phyloP scores from a whole-genome alignment of 1,140 invertebrate genomes.

The Eriocheir sinensis region DNA sequence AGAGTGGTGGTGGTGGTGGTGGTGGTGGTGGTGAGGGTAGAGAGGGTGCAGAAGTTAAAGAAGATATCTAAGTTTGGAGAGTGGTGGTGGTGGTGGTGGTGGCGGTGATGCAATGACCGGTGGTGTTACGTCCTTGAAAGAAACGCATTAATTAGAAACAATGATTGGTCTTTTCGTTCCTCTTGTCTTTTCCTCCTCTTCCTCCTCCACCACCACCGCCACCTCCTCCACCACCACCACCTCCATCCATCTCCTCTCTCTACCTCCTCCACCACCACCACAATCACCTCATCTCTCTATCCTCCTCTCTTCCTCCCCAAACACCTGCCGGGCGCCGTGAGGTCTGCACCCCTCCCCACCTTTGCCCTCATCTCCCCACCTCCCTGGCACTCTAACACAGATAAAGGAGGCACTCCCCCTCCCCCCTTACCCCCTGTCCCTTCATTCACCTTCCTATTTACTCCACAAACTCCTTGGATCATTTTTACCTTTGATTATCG shows the following conservation, averaged over 20 bases:
- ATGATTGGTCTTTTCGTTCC: not conserved
- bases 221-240: not conserved
- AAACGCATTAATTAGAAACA: not conserved
- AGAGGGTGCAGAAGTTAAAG: not conserved
- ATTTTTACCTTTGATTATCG: not conserved
- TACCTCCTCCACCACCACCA: not conserved
- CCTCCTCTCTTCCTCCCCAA: not conserved
- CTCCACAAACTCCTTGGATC: not conserved
- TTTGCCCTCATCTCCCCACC: not conserved
- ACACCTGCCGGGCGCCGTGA: conserved; percentile 37
- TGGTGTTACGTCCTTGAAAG: not conserved
- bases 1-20: not conserved
- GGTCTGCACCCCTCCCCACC: not conserved
- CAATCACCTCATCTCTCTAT: not conserved
- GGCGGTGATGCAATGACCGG: not conserved
- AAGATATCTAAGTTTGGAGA: not conserved
- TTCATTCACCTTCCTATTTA: not conserved
- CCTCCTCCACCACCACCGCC: not conserved
- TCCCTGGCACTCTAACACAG: not conserved
- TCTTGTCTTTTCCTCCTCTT: not conserved
- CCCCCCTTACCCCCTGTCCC: not conserved
- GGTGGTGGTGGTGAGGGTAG: not conserved
- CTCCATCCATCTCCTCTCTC: not conserved
- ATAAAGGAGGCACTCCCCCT: conserved; percentile 39
- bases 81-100: not conserved